phyloP scores from a whole-genome alignment of 2,888 invertebrate genomes.

The Tinea pellionella region DNA sequence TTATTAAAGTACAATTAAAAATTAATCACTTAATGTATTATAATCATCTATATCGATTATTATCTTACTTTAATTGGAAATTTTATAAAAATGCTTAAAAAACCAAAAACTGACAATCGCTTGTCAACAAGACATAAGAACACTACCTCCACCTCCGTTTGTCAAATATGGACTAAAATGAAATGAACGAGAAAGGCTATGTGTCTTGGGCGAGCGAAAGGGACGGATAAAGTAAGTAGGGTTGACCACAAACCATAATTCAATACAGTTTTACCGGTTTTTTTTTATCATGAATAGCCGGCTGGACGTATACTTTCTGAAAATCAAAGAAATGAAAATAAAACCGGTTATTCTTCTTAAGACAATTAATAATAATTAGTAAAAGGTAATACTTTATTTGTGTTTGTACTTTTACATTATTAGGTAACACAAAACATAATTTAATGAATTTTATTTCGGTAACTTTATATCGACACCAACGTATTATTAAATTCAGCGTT shows the following conservation, averaged over 20 bases:
- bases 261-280: conserved; percentile 43
- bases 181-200: conserved; percentile 24
- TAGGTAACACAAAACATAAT: too few species aligned
- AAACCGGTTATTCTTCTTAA: neutral
- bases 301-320: neutral
- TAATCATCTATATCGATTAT: neutral
- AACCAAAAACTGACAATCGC: neutral
- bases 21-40: neutral
- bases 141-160: conserved; percentile 28
- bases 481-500: too few species aligned
- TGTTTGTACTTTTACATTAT: neutral
- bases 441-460: too few species aligned
- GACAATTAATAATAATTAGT: neutral
- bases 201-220: conserved; percentile 24
- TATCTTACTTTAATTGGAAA: neutral
- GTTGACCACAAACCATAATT: conserved; percentile 22
- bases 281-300: conserved; percentile 26
- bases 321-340: conserved; percentile 1
- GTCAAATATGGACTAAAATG: conserved; percentile 50
- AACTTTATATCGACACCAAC: too few species aligned
- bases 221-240: conserved; percentile 29
- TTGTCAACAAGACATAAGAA: neutral
- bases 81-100: neutral
- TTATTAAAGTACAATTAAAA: neutral
- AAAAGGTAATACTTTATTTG: neutral